Conservation (phyloP, 2,113 vertebrate species). For the Clarias gariepinus region DNA sequence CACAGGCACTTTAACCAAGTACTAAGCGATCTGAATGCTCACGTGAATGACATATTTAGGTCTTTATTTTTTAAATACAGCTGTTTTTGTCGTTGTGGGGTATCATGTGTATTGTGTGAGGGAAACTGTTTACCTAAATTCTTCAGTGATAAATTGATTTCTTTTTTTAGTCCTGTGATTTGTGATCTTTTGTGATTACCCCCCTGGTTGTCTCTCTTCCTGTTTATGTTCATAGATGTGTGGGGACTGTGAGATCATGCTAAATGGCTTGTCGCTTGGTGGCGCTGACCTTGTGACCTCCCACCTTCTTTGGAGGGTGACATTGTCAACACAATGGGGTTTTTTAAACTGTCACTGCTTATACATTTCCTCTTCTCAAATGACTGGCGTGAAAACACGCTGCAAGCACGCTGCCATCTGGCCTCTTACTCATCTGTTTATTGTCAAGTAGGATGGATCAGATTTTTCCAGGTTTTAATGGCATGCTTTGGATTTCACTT, state of each 20-base stretch:
- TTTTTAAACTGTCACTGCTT: not conserved
- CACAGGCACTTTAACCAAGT: too few species aligned
- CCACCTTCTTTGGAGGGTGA: not conserved
- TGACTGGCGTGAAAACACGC: slow-evolving; percentile 33
- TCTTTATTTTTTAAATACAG: too few species aligned
- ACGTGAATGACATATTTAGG: too few species aligned
- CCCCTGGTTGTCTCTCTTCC: not conserved
- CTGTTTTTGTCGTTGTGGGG: too few species aligned
- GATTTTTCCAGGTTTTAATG: slow-evolving; percentile 46
- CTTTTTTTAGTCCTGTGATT: not conserved
- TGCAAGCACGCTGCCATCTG: slow-evolving; percentile 40
- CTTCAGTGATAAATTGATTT: not conserved
- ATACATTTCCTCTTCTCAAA: slow-evolving; percentile 8
- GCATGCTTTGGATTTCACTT: slow-evolving; percentile 37
- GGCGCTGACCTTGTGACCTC: slow-evolving; percentile 16
- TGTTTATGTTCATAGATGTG: not conserved
- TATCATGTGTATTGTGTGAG: too few species aligned
- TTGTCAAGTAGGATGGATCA: slow-evolving; percentile 46
- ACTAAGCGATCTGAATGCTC: too few species aligned
- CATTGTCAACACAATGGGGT: slow-evolving; percentile 47
- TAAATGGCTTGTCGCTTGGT: not conserved
- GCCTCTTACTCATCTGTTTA: slow-evolving; percentile 43
- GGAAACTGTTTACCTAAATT: too few species aligned
- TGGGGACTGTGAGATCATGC: not conserved
- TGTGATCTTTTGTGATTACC: not conserved